A percentile compares a stretch with the other conserved stretches of the same genome.
Evolutionary conservation across 2,113 vertebrate species (phyloP).

Genomic region (Chascanopsetta lugubris): DNA sequence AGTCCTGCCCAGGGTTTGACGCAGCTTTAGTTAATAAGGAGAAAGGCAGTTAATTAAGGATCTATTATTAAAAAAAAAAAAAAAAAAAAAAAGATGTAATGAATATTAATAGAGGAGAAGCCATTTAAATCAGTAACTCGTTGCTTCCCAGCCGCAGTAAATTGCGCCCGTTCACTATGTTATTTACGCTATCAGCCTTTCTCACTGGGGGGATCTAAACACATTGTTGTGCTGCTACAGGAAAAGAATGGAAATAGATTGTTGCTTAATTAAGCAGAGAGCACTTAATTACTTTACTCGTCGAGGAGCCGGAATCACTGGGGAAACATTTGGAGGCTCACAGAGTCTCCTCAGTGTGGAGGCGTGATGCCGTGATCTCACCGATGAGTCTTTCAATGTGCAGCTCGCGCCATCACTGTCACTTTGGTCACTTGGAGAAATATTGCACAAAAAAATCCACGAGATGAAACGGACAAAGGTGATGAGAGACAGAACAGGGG

Average conservation of each 20-base stretch:
- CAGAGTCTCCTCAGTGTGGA: slow-evolving; percentile 31
- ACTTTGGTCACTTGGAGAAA: no score
- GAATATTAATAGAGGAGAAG: slow-evolving; percentile 70
- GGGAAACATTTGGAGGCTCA: slow-evolving; percentile 50
- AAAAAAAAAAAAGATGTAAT: slow-evolving; percentile 35
- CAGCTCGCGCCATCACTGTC: slow-evolving; percentile 37
- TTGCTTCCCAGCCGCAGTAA: slow-evolving; percentile 59
- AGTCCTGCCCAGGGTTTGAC: slow-evolving; percentile 30
- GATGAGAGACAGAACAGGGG: slow-evolving; percentile 43
- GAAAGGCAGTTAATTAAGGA: slow-evolving; percentile 73
- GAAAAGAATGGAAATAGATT: slow-evolving; percentile 73
- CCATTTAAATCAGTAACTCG: slow-evolving; percentile 61
- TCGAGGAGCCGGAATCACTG: slow-evolving; percentile 52
- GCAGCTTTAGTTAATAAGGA: slow-evolving; percentile 49
- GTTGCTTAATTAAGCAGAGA: slow-evolving; percentile 76
- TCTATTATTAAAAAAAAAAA: slow-evolving; percentile 60
- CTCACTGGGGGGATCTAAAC: slow-evolving; percentile 68
- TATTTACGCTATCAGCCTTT: slow-evolving; percentile 69
- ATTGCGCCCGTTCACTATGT: slow-evolving; percentile 69
- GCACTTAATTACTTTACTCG: slow-evolving; percentile 75
- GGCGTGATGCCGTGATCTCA: slow-evolving; percentile 42
- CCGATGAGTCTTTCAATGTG: no score
- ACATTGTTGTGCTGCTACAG: slow-evolving; percentile 70
- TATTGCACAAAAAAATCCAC: no score
- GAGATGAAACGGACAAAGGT: slow-evolving; percentile 45